Evolutionary conservation across 2,113 vertebrate species (phyloP), one percentile per base, ranked within the genome.

Genomic region (Actenoides hombroni): DNA sequence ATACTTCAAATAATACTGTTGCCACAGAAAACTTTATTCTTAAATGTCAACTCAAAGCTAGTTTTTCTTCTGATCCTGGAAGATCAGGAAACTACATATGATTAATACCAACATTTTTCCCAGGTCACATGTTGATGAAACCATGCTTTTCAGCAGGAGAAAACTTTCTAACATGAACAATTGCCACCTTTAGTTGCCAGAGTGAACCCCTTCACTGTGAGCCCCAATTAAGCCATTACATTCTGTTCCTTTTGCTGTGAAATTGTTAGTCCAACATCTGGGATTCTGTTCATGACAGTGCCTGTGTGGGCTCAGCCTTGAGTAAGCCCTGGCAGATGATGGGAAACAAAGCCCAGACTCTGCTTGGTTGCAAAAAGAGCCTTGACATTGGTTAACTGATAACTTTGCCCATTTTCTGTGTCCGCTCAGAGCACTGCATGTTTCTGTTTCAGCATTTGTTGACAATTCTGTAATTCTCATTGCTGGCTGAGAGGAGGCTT

Each of bases 221-320:
- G 23, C 21, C 28, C 4, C 40, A 57, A 28, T 23, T 46, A 56
- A 65, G 20, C 26, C 79, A 51, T 71, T 49, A 1, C 20, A 8
- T 25, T 71, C 35, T 40, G 13, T 77, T 88, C 23, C 10, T 26
- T 79, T 80, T 39, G 31, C 33, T 88, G n/a, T 76, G 51, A 63
- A 77, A 46, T 31, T 39, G 19, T 13, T 71, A 65, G 33, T 40
- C 63, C 83, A 76, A 3, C 40, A 63, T 29, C 37, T 29, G 40
- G 71, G 17, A n/a, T 63, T 69, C 35, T 1, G 0, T 49, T 82
- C 3, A 0, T 35, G 68, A 1, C 0, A 26, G 28, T 4, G 23
- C 33, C 0, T 35, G 5, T 28, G 16, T 37, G 63, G 17, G 17
- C 60, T 91, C 9, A 11, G n/a, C 49, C 63, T 73, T 53, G 35